Evolutionary conservation across 2,888 invertebrate species (phyloP).

Genomic region (Caenorhabditis plicata): DNA sequence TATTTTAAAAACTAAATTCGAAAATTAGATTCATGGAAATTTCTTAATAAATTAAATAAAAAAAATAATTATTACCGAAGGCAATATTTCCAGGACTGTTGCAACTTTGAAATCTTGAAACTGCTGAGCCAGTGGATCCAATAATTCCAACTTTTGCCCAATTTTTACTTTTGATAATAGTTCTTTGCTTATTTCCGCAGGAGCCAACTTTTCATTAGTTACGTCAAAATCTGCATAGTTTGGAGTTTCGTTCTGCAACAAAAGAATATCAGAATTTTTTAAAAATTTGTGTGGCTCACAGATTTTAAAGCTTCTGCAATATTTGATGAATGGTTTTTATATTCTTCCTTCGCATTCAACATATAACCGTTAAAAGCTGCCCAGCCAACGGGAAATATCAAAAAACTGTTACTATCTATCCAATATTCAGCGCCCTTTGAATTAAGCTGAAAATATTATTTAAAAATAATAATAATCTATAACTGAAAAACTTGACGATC

Average conservation of each 20-base stretch:
- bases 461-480: not conserved
- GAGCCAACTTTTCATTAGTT: too few species aligned
- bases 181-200: too few species aligned
- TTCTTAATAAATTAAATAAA: not conserved
- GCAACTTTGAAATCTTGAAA: slow-evolving; percentile 82
- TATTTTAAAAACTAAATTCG: not conserved
- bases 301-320: slow-evolving; percentile 27
- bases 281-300: not conserved
- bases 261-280: not conserved
- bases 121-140: slow-evolving; percentile 91
- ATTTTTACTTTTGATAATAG: slow-evolving; percentile 68
- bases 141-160: slow-evolving; percentile 94
- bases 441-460: slow-evolving; percentile 7
- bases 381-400: slow-evolving; percentile 95
- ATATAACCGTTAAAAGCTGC: slow-evolving; percentile 85
- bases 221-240: slow-evolving; percentile 11
- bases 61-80: slow-evolving; percentile 1
- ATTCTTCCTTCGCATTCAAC: slow-evolving; percentile 74
- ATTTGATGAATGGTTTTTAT: slow-evolving; percentile 36
- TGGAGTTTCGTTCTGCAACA: slow-evolving; percentile 1
- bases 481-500: slow-evolving; percentile 26
- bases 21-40: too few species aligned
- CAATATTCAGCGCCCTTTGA: slow-evolving; percentile 32
- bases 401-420: slow-evolving; percentile 80
- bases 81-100: slow-evolving; percentile 81